Conservation (phyloP, 30 jellyfish, hydroid and myxozoan species). For the Turritopsis dohrnii region DNA sequence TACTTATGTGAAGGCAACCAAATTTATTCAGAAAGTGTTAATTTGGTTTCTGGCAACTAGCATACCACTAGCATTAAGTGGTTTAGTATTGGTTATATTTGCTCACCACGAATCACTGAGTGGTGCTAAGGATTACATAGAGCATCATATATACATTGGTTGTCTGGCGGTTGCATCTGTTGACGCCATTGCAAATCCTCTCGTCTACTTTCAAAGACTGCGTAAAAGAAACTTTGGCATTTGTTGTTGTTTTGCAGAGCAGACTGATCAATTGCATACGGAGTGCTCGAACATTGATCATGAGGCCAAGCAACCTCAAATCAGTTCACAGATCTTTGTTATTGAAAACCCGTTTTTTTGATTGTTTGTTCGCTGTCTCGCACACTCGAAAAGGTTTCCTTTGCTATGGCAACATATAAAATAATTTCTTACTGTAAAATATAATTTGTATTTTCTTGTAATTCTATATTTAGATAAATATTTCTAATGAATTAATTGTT, state of each 20-base stretch:
- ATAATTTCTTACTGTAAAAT: too few relatives aligned
- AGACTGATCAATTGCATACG: neutral
- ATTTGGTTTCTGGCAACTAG: conserved; percentile 25
- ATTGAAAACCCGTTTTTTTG: neutral
- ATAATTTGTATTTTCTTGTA: too few relatives aligned
- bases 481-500: too few relatives aligned
- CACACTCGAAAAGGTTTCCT: neutral
- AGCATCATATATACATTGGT: conserved; percentile 26
- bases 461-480: too few relatives aligned
- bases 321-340: neutral
- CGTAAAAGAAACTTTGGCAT: neutral
- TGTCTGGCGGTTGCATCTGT: conserved; percentile 3
- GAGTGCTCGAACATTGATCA: neutral
- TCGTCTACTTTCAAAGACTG: conserved; percentile 15
- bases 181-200: conserved; percentile 25
- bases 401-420: too few relatives aligned
- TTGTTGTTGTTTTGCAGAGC: neutral
- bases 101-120: neutral
- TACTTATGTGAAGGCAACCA: conserved; percentile 17
- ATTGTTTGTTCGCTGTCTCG: neutral
- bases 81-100: conserved; percentile 14
- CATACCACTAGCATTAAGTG: conserved; percentile 17
- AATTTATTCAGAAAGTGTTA: conserved; percentile 8
- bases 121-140: neutral
- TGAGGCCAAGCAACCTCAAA: neutral